phyloP scores from a whole-genome alignment of 2,113 vertebrate genomes.

The Peucedramus taeniatus region DNA sequence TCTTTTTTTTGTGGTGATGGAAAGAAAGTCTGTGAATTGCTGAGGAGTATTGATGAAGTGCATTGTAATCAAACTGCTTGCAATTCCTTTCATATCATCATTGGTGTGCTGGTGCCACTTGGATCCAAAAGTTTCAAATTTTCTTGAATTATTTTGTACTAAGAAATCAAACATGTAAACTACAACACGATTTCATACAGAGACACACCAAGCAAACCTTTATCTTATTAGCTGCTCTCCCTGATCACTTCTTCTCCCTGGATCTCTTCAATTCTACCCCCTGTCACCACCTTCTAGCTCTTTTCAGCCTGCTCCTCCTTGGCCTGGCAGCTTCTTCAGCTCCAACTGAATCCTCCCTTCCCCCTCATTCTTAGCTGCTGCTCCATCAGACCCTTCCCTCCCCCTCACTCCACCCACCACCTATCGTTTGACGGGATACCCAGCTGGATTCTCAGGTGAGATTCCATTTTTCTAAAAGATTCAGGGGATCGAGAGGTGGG shows the following conservation, averaged over 20 bases:
- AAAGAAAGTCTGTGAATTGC: neutral
- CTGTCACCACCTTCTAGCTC: constrained; percentile 45
- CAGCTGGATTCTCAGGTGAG: constrained; percentile 66
- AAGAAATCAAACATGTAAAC: neutral
- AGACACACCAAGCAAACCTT: neutral
- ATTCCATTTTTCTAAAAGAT: constrained; percentile 42
- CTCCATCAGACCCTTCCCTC: constrained; percentile 57
- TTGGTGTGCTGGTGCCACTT: neutral
- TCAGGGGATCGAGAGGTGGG: neutral
- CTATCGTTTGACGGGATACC: constrained; percentile 44
- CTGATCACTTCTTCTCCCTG: neutral
- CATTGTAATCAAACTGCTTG: neutral
- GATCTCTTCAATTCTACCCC: neutral
- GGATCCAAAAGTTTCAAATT: neutral
- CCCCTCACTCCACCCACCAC: constrained; percentile 32
- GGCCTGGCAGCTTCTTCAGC: constrained; percentile 43
- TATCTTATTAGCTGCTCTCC: constrained; percentile 12
- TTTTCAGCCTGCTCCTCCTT: constrained; percentile 51
- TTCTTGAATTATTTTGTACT: neutral
- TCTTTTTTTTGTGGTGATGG: neutral
- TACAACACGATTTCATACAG: neutral
- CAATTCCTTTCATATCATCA: neutral
- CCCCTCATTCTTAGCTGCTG: constrained; percentile 64
- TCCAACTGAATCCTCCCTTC: constrained; percentile 57
- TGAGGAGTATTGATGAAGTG: neutral